A percentile compares a stretch with the other conserved stretches of the same genome.
phyloP scores from a whole-genome alignment of 1,140 invertebrate genomes.

The Tribolium madens region DNA sequence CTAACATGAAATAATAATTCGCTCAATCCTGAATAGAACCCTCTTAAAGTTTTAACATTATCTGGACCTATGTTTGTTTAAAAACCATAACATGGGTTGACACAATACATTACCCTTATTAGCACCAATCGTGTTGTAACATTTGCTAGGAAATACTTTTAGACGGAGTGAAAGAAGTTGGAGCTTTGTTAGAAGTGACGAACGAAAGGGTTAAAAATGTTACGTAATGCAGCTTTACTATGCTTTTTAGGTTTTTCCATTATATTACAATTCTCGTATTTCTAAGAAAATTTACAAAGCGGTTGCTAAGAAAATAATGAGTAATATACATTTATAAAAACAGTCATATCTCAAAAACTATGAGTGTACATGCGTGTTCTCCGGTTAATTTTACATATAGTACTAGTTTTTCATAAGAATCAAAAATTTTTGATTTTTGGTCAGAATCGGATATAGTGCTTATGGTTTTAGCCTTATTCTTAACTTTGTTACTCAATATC shows the following conservation, averaged over 20 bases:
- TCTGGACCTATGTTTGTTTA: not conserved
- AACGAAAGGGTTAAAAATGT: not conserved
- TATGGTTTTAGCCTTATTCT: too few species aligned
- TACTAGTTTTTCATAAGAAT: too few species aligned
- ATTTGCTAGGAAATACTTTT: conserved; percentile 1
- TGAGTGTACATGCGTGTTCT: too few species aligned
- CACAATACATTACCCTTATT: conserved; percentile 9
- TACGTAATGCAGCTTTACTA: not conserved
- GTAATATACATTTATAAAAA: too few species aligned
- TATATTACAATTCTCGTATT: conserved; percentile 2
- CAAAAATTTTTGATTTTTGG: too few species aligned
- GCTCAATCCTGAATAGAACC: not conserved
- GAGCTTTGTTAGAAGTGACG: not conserved
- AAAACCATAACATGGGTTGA: conserved; percentile 22
- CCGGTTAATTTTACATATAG: too few species aligned
- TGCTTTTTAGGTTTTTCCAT: not conserved
- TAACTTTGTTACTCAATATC: too few species aligned
- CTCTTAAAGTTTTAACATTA: conserved; percentile 1
- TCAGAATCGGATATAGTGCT: too few species aligned
- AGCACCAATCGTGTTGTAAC: not conserved
- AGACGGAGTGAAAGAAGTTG: not conserved
- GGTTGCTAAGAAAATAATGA: not conserved
- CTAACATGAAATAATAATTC: not conserved
- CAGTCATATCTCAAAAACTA: too few species aligned
- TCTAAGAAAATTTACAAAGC: conserved; percentile 8